These are phyloP conservation scores for Ariolimax columbianus DNA, from an alignment of 2,888 invertebrate genomes.

Conservation along the genomic window DNA sequence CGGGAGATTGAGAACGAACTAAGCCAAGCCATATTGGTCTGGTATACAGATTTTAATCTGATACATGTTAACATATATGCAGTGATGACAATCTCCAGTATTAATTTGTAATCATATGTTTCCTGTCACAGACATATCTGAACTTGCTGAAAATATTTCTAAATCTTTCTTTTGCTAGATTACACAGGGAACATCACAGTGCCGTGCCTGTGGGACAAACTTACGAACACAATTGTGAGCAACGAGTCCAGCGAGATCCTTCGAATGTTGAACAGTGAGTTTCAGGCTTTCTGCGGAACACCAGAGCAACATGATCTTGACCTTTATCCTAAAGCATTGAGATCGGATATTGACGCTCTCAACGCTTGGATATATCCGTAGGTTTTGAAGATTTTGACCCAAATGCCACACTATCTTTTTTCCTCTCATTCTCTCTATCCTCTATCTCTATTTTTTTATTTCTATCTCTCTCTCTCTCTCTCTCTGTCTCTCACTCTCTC, in stretches of 20 bases:
- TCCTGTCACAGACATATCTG: neutral
- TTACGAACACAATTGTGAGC: slow-evolving; percentile 71
- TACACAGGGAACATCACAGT: slow-evolving; percentile 71
- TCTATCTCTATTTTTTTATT: no score
- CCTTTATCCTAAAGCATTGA: slow-evolving; percentile 70
- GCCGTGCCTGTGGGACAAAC: slow-evolving; percentile 75
- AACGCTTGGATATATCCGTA: slow-evolving; percentile 75
- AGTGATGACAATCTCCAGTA: no score
- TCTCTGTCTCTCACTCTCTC: no score
- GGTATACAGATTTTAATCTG: no score
- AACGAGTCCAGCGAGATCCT: slow-evolving; percentile 78
- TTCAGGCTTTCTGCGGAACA: slow-evolving; percentile 73
- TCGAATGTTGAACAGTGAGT: slow-evolving; percentile 75
- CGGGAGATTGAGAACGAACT: no score
- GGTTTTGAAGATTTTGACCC: no score
- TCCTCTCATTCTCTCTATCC: no score
- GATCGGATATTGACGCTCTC: slow-evolving; percentile 68
- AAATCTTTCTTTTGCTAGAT: slow-evolving; percentile 56
- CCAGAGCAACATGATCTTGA: slow-evolving; percentile 67
- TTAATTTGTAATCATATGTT: neutral
- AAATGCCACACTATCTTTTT: no score
- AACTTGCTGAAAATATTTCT: neutral
- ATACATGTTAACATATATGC: no score
- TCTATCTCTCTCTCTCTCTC: no score
- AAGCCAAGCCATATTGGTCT: no score